Evolutionary conservation across 2,797 vertebrate genomes (phyloP), one percentile per base, ranked within the genome.

Genomic region (Sebastes minor): DNA sequence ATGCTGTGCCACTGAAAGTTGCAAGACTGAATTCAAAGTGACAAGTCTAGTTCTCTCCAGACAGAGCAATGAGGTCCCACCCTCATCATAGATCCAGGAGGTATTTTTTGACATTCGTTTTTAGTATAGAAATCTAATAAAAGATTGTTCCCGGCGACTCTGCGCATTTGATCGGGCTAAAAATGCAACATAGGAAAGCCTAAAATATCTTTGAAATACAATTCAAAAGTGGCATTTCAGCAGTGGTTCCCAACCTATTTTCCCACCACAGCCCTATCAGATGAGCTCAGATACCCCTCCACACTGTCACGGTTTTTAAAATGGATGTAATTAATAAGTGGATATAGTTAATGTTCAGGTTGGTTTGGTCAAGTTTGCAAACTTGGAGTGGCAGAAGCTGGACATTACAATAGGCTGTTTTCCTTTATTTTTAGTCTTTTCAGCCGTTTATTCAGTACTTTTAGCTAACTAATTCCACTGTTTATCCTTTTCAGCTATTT

Each of bases 11-110:
- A 88, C 86, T 92, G 90, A 90, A 93, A 95, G 89, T 94, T 94
- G 93, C 88, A 92, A 93, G 91, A 93, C 94, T 92, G 87, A 93
- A 94, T 94, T 92, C 85, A 92, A 95, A 95, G 93, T 93, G 94
- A 92, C 91, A 93, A 91, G 89, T 93, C 92, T 88, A 85, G 87
- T 93, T 89, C 83, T 90, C 92, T 93, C 84, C 92, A 90, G 90
- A 91, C 90, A 85, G 84, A 86, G 86, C 89, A 80, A 88, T 55
- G 76, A 83, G 88, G 87, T 93, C 92, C 87, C 91, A 91, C 87
- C 91, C 85, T 91, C 89, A 82, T 90, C 87, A 80, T 16, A 83
- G 74, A 83, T 78, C 86, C 80, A 76, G 79, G 80, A 88, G 67
- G 75, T 69, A 60, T 88, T 83, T 86, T 90, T 73, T 82, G 60